Conservation (phyloP, 2,113 vertebrate genomes). For the Platichthys flesus region DNA sequence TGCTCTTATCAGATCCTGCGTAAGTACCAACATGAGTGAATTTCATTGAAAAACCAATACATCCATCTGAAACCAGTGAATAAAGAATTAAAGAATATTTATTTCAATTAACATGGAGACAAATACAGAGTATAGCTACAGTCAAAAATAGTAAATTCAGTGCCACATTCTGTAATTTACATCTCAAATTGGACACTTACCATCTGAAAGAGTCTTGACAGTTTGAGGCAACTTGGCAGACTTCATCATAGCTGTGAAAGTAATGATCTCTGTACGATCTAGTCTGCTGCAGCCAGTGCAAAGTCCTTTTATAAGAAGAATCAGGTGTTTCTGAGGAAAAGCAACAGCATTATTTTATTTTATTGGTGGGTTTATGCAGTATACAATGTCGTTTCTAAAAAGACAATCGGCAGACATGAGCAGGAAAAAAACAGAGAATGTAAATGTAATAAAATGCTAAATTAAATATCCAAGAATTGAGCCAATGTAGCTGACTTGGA, state of each 20-base stretch:
- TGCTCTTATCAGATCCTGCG: neutral
- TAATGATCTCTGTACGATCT: constrained; percentile 98
- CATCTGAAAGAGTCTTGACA: constrained; percentile 97
- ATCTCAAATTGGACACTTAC: constrained; percentile 70
- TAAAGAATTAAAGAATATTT: neutral
- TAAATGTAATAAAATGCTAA: neutral
- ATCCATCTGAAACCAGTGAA: neutral
- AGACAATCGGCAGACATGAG: neutral
- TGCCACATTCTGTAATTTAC: too few species aligned
- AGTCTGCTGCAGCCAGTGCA: constrained; percentile 97
- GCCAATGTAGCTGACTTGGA: neutral
- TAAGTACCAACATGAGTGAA: neutral
- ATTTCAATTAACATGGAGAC: too few species aligned
- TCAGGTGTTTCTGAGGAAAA: constrained; percentile 92
- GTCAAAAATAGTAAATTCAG: too few species aligned
- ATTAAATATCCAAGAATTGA: neutral
- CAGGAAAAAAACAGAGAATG: neutral
- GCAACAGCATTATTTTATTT: neutral
- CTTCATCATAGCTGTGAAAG: constrained; percentile 99
- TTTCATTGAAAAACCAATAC: neutral
- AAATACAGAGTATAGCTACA: too few species aligned
- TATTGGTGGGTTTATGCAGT: neutral
- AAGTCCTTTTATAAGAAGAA: constrained; percentile 97
- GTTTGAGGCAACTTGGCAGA: constrained; percentile 98
- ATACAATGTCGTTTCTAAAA: neutral